phyloP scores from a whole-genome alignment of 1,140 invertebrate genomes.

The Drosophila nigrodunni region DNA sequence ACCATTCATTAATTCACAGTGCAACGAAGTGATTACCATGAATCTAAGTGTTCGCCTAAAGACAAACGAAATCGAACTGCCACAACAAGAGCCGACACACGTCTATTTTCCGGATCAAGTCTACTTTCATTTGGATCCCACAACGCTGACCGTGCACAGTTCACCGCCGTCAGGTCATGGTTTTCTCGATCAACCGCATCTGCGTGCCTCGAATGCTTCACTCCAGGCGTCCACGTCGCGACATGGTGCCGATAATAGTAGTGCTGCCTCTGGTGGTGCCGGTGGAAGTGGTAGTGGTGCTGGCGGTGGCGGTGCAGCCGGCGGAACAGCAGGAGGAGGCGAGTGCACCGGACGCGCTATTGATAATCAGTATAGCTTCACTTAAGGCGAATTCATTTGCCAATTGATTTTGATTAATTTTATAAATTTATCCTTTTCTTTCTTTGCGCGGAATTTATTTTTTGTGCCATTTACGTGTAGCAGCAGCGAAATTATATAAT shows the following conservation, averaged over 20 bases:
- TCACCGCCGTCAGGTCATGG: constrained; percentile 57
- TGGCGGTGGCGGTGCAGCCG: constrained; percentile 41
- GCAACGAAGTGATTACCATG: constrained; percentile 85
- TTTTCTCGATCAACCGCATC: constrained; percentile 69
- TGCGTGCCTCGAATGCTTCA: constrained; percentile 76
- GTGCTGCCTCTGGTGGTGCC: neutral
- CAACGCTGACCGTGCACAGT: constrained; percentile 63
- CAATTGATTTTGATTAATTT: constrained; percentile 14
- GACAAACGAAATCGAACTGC: constrained; percentile 85
- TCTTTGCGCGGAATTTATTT: constrained; percentile 67
- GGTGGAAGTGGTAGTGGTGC: constrained; percentile 38
- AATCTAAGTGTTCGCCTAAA: constrained; percentile 86
- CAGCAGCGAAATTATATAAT: constrained; percentile 41
- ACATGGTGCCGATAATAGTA: constrained; percentile 20
- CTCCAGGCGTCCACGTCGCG: constrained; percentile 61
- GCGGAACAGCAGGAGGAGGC: constrained; percentile 58
- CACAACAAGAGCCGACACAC: constrained; percentile 76
- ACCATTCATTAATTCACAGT: constrained; percentile 40
- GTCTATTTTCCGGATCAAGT: constrained; percentile 79
- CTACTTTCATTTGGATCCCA: constrained; percentile 74
- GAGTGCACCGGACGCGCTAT: constrained; percentile 85
- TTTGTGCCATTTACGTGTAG: constrained; percentile 71
- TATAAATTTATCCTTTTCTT: constrained; percentile 40
- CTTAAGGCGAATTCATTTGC: constrained; percentile 77
- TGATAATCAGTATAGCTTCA: constrained; percentile 89